These are phyloP conservation scores for Tenrec ecaudatus DNA, from an alignment of 2,113 vertebrate species.

Conservation along the genomic window DNA sequence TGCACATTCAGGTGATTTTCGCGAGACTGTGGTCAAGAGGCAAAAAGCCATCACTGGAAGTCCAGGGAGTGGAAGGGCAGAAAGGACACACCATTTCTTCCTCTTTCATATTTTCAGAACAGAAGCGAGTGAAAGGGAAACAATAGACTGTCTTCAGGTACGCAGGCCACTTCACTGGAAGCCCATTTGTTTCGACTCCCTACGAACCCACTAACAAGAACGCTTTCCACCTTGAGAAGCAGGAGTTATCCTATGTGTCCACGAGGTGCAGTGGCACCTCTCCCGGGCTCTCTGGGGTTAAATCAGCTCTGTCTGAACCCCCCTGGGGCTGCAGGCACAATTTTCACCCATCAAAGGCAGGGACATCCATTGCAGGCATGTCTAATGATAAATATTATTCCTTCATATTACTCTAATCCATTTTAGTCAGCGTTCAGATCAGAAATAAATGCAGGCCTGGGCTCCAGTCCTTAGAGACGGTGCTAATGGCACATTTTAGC, in stretches of 20 bases:
- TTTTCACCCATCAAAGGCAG: background rate
- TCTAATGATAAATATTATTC: slow-evolving; percentile 39
- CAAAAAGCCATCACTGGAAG: background rate
- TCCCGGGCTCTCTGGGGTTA: background rate
- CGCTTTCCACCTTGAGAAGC: background rate
- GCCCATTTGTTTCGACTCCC: background rate
- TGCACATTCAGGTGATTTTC: background rate
- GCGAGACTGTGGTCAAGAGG: background rate
- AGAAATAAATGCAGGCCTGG: slow-evolving; percentile 28
- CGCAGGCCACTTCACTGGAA: background rate
- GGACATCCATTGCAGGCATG: background rate
- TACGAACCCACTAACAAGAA: no score
- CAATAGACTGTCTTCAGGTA: background rate
- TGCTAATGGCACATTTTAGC: slow-evolving; percentile 37
- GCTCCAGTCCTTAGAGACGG: slow-evolving; percentile 15
- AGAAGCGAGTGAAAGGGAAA: background rate
- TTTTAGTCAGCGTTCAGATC: slow-evolving; percentile 39
- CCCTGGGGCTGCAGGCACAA: background rate
- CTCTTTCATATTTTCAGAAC: background rate
- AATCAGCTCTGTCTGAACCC: background rate
- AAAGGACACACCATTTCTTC: background rate
- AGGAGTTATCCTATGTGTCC: background rate
- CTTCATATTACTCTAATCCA: slow-evolving; percentile 39
- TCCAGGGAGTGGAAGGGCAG: background rate
- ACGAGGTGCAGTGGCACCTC: rapidly evolving